Conservation (phyloP, 2,113 vertebrate genomes). For the Haemorhous mexicanus region DNA sequence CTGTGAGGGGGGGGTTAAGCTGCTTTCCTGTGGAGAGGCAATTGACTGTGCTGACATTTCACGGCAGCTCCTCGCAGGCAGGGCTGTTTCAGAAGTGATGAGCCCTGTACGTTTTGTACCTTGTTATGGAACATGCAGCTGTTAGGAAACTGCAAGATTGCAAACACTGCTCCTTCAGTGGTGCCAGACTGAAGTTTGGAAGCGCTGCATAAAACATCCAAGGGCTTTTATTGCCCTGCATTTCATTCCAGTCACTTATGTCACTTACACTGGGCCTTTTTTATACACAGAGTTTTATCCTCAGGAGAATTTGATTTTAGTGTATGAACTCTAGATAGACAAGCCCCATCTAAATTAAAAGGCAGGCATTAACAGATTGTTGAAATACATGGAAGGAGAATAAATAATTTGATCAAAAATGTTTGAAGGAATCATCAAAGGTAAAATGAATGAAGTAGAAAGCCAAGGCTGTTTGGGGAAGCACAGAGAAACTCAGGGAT, state of each 20-base stretch:
- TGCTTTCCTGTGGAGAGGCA: neutral
- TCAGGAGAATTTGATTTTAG: neutral
- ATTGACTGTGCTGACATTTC: slow-evolving; percentile 16
- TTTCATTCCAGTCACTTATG: neutral
- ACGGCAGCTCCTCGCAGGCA: neutral
- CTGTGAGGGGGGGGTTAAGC: neutral
- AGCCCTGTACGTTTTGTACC: slow-evolving; percentile 23
- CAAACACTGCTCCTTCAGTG: neutral
- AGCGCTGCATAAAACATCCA: neutral
- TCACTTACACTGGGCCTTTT: neutral
- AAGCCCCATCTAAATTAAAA: neutral
- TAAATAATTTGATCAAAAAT: neutral
- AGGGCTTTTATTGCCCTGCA: slow-evolving; percentile 3
- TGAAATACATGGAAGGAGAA: neutral
- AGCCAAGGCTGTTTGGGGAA: neutral
- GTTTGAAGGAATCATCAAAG: neutral
- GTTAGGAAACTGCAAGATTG: neutral
- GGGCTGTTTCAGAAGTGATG: slow-evolving; percentile 25
- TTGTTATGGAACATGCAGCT: slow-evolving; percentile 26
- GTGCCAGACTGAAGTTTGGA: neutral
- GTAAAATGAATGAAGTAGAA: neutral
- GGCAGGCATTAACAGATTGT: neutral
- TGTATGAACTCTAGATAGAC: neutral
- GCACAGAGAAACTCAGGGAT: neutral
- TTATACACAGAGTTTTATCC: neutral